Base-by-base conservation (phyloP, 2,888 invertebrate genomes). In the Caenorhabditis sp. region DNA sequence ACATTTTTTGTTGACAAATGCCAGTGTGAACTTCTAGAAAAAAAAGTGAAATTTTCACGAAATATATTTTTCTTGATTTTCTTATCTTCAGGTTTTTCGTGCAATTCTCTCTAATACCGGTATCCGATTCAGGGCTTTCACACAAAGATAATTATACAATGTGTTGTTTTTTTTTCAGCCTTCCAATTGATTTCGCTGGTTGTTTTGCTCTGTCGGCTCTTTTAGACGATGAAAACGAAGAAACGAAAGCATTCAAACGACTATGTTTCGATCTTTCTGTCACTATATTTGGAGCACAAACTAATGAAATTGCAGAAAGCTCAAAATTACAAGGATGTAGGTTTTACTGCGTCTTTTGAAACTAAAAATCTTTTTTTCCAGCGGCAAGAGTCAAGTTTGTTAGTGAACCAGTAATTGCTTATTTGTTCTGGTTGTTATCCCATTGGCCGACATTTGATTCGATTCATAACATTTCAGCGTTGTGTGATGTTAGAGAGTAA, bases 401-500 rank as follows among this genome's bases (percentile, higher is more conserved):
- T 21, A 37, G 66, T 0, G 73, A 73, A 31, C 58, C 65, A 4
- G 69, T 74, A 4, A 24, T 74, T n/a, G 69, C 69, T 12, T 74
- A 69, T 51, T 54, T 58, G 6, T 60, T 66, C 21, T 74, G 66
- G 68, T 54, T 74, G 8, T 63, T 69, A 0, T 63, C 74, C 5
- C 61, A 74, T 31, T 62, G 62, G 24, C 43, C 55, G 0, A 27
- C 49, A 8, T 37, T 69, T n/a, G 54, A 60, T 12, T 23, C 5
- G 24, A 12, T 62, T 5, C 61, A 69, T 19, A 63, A 61, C 3
- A 54, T 62, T 14, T 57, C 49, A 8, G 21, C 58, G 0, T 59
- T 74, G n/a, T 21, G 65, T 6, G 54, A 72, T 17, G 31, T 79
- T 0, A 63, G 69, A 61, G 79, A 79, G 76, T 78, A 24, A 49